Evolutionary conservation across 1,140 invertebrate genomes (phyloP).

Genomic region (Bombyx mori): ASM3026992v2 NC_085128.1:15241001-15241500

Average conservation of each 20-base stretch:
- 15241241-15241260: conserved; percentile 22
- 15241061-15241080: too few species aligned
- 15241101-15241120: too few species aligned
- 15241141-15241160: too few species aligned
- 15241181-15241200: too few species aligned
- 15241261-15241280: conserved; percentile 30
- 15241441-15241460: conserved; percentile 39
- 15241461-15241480: conserved; percentile 60
- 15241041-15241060: too few species aligned
- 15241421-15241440: conserved; percentile 21
- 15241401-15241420: conserved; percentile 22
- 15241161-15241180: too few species aligned
- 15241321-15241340: conserved; percentile 42
- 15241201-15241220: too few species aligned
- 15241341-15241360: conserved; percentile 14
- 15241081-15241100: too few species aligned
- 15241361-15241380: conserved; percentile 38
- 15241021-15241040: too few species aligned
- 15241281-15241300: conserved; percentile 28
- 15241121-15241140: too few species aligned
- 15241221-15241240: too few species aligned
- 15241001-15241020: too few species aligned
- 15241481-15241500: conserved; percentile 52
- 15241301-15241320: conserved; percentile 44
- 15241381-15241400: conserved; percentile 40